Base-by-base conservation (phyloP, 1,140 invertebrate species). In the Penaeus indicus region DNA sequence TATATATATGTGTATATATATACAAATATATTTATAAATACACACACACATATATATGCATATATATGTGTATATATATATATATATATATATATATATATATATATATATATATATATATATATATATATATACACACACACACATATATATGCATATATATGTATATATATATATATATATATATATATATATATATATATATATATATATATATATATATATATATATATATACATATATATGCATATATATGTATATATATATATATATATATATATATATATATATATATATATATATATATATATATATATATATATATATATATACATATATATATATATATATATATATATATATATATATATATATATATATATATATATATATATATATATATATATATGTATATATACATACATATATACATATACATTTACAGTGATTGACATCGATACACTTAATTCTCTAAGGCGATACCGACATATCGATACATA, bases 361-460 rank as follows among this genome's bases (percentile, higher is more conserved):
- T 77, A 77, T 77, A 38, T 77, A 77, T 77, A 38, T 77, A 77
- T 77, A 38, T 38, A 77, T 77, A 77, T 77, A 77, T 77, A 77
- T 77, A 77, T 77, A 77, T 77, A 77, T 77, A 77, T 77, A 5
- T 77, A 77, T 77, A 77, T 11, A 77, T 5, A 77, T 77, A 77
- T 77, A 77, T 77, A 77, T 77, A 77, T 77, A 82, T 82, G 25
- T 63, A 82, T 63, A 82, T 63, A 82, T 82, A 82, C 25, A 82
- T 63, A 82, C 61, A 82, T 82, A 82, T 63, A 82, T 82, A 82
- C 25, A 82, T 82, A 82, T 82, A 82, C 25, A 82, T 82, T n/a
- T 82, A 82, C 25, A 82, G 16, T 22, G 16, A 82, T 63, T 61
- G 22, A 63, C n/a, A 62, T 63, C 61, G 22, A 82, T 63, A 82